Percentiles rank a stretch among this genome's conserved stretches.
Conservation (phyloP, 1,140 invertebrate genomes). For the Trichoplusia ni region DNA sequence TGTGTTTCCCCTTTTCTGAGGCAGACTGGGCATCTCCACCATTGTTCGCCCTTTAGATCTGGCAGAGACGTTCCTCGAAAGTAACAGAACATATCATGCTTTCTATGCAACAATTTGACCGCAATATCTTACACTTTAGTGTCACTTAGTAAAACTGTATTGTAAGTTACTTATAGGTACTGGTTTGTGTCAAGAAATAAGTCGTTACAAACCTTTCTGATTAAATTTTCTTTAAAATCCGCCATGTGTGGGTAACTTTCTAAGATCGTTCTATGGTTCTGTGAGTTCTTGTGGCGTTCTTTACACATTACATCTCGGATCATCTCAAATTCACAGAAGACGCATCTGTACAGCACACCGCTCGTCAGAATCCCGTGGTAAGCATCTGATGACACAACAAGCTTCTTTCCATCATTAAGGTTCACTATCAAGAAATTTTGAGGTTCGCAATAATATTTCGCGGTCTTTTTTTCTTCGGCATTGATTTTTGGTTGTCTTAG, state of each 20-base stretch:
- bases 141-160: too few relatives aligned
- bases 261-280: slow-evolving; percentile 43
- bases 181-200: too few relatives aligned
- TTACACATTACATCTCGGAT: slow-evolving; percentile 36
- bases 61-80: too few relatives aligned
- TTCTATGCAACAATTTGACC: too few relatives aligned
- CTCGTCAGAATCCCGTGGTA: slow-evolving; percentile 50
- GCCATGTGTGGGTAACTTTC: slow-evolving; percentile 45
- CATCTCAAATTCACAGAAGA: slow-evolving; percentile 49
- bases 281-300: slow-evolving; percentile 42
- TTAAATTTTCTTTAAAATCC: slow-evolving; percentile 49
- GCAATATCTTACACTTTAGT: too few relatives aligned
- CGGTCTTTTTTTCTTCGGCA: slow-evolving; percentile 18
- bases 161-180: too few relatives aligned
- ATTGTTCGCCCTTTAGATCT: too few relatives aligned
- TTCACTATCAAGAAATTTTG: slow-evolving; percentile 50
- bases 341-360: slow-evolving; percentile 43
- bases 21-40: too few relatives aligned
- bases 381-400: slow-evolving; percentile 53
- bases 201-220: slow-evolving; percentile 56
- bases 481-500: slow-evolving; percentile 49
- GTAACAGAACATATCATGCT: too few relatives aligned
- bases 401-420: slow-evolving; percentile 43
- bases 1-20: too few relatives aligned
- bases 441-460: not conserved